Evolutionary conservation across 2,113 vertebrate species (phyloP).

Genomic region (Psilopsiagon aurifrons): DNA sequence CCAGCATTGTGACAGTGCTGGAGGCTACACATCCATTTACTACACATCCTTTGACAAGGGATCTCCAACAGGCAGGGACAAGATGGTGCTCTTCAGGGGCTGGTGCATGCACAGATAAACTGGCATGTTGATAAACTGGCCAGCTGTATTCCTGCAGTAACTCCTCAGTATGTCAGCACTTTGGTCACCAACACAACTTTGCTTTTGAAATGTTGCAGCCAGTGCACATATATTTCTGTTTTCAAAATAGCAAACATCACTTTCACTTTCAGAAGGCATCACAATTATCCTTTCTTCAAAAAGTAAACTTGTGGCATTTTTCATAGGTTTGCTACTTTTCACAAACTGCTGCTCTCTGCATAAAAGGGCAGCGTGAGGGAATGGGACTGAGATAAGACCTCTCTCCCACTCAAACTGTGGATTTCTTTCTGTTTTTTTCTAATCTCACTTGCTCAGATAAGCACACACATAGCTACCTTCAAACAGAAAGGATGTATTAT

Average conservation of each 20-base stretch:
- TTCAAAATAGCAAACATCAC: background rate
- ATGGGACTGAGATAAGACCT: background rate
- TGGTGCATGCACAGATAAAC: rapidly evolving
- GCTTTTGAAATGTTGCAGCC: background rate
- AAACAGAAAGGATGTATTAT: background rate
- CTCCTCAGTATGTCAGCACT: background rate
- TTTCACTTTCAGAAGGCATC: background rate
- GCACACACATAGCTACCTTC: background rate
- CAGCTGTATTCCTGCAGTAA: background rate
- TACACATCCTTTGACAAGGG: background rate
- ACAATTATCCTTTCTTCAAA: slow-evolving; percentile 33
- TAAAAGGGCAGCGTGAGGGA: background rate
- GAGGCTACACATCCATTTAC: background rate
- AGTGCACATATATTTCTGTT: background rate
- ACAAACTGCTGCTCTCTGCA: slow-evolving; percentile 43
- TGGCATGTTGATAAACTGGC: background rate
- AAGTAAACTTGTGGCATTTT: slow-evolving; percentile 62
- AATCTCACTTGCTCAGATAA: background rate
- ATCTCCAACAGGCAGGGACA: background rate
- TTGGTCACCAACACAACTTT: background rate
- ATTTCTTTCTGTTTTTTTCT: background rate
- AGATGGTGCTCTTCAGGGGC: background rate
- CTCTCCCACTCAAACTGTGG: background rate
- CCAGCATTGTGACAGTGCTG: background rate
- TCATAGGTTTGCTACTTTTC: slow-evolving; percentile 63